phyloP scores from a whole-genome alignment of 2,113 vertebrate species.

The Osmerus mordax region DNA sequence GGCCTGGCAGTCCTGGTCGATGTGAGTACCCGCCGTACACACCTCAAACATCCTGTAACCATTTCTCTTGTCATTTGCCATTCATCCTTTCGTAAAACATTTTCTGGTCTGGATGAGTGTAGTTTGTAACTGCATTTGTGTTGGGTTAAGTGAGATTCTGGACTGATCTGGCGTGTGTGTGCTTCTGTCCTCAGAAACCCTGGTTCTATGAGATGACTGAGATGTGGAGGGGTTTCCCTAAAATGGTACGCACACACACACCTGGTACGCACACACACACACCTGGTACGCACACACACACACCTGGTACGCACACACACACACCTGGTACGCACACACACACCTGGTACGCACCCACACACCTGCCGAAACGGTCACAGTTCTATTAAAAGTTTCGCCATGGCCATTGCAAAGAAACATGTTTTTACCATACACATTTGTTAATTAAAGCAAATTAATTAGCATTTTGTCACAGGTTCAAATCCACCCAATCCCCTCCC shows the following conservation, averaged over 20 bases:
- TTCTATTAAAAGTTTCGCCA: neutral
- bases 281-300: too few relatives aligned
- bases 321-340: too few relatives aligned
- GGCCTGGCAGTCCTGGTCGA: conserved; percentile 87
- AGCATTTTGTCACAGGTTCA: too few relatives aligned
- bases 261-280: too few relatives aligned
- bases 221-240: conserved; percentile 88
- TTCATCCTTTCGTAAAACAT: neutral
- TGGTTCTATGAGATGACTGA: conserved; percentile 85
- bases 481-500: too few relatives aligned
- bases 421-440: neutral
- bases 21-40: conserved; percentile 74
- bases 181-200: conserved; percentile 78
- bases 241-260: conserved; percentile 74
- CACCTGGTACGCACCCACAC: neutral
- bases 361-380: neutral
- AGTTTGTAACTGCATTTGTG: neutral
- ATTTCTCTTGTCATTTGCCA: neutral
- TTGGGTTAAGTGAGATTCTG: conserved; percentile 5
- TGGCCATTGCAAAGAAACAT: neutral
- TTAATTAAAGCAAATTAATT: too few relatives aligned
- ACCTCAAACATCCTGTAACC: neutral
- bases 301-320: too few relatives aligned
- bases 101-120: neutral
- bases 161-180: conserved; percentile 17